These are phyloP conservation scores for Chironomus riparius DNA, from an alignment of 2,888 invertebrate species.

Conservation along the genomic window DNA sequence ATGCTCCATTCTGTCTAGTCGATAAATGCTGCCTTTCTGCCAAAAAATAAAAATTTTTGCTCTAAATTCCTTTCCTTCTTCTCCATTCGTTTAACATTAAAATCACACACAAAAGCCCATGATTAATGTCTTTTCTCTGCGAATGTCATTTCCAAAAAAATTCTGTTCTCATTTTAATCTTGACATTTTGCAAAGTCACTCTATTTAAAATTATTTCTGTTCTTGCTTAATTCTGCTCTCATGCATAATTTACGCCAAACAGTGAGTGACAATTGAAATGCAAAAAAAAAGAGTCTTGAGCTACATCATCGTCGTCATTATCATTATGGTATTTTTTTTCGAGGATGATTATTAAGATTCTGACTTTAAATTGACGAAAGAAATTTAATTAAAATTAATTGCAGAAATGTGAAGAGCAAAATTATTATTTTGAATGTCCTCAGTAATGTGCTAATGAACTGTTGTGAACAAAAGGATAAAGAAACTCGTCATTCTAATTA, in stretches of 20 bases:
- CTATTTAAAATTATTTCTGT: not conserved
- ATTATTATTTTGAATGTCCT: not conserved
- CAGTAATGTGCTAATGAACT: no score
- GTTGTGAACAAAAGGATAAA: no score
- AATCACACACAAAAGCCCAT: not conserved
- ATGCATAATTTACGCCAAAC: slow-evolving; percentile 1
- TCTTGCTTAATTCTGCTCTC: not conserved
- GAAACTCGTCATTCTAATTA: no score
- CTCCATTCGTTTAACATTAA: not conserved
- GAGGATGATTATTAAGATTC: not conserved
- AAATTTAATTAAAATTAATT: not conserved
- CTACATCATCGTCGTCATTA: not conserved
- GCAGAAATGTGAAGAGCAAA: not conserved
- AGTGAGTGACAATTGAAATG: slow-evolving; percentile 8
- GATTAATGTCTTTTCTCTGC: slow-evolving; percentile 1
- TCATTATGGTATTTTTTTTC: not conserved
- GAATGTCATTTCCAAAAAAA: slow-evolving; percentile 2
- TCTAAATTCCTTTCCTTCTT: not conserved
- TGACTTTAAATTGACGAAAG: no score
- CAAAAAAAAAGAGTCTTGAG: not conserved
- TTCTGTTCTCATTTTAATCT: not conserved
- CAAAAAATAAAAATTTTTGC: not conserved
- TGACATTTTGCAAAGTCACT: not conserved
- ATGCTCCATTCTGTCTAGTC: not conserved
- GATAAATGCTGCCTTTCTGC: not conserved